Percentiles rank a stretch among this genome's conserved stretches.
These are phyloP conservation scores for Pyralis farinalis DNA, from an alignment of 2,888 invertebrate species.

Conservation along the genomic window DNA sequence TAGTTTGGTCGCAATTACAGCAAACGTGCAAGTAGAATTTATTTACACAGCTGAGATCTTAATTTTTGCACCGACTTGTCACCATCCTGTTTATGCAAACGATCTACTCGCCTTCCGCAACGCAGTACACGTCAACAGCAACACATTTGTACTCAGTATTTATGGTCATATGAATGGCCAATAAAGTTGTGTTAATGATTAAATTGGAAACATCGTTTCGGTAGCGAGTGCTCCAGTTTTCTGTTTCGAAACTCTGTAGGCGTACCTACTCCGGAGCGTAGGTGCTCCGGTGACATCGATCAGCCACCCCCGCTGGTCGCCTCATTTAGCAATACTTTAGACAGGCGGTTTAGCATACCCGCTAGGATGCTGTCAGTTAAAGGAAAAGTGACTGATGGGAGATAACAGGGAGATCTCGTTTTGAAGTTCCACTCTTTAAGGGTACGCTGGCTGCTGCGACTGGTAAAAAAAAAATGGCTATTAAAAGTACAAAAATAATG, in stretches of 20 bases:
- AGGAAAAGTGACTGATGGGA: constrained; percentile 16
- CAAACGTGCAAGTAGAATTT: not conserved
- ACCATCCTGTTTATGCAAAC: constrained; percentile 8
- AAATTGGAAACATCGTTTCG: constrained; percentile 22
- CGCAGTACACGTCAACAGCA: constrained; percentile 9
- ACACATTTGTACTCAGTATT: constrained; percentile 19
- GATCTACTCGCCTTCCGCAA: not conserved
- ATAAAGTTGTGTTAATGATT: constrained; percentile 22
- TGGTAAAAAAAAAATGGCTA: not conserved
- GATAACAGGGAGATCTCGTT: constrained; percentile 1
- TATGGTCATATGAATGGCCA: constrained; percentile 20
- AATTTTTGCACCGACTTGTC: not conserved
- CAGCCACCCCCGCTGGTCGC: constrained; percentile 20
- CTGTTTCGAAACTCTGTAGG: constrained; percentile 17
- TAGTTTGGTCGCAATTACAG: not conserved
- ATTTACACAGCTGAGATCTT: not conserved
- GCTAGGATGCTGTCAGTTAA: constrained; percentile 21
- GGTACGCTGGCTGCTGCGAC: not conserved
- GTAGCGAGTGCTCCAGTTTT: constrained; percentile 20
- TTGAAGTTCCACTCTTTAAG: not conserved
- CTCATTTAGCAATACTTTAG: constrained; percentile 16
- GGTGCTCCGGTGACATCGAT: constrained; percentile 14
- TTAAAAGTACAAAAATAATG: not conserved
- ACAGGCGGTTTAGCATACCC: constrained; percentile 12
- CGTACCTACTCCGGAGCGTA: constrained; percentile 14